Conservation (phyloP, 2,888 invertebrate genomes). For the Mylabris sibirica region DNA sequence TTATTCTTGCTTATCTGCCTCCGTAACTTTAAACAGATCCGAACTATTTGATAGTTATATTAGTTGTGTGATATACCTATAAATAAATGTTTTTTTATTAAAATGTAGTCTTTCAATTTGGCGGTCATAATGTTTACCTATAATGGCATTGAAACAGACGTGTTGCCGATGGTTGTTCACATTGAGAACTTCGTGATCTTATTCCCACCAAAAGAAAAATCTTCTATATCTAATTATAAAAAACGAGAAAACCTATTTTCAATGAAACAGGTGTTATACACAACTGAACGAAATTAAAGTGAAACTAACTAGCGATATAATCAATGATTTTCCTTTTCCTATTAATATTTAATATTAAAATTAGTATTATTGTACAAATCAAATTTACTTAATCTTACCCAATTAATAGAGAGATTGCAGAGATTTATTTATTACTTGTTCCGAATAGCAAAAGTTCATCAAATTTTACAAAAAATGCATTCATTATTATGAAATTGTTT, state of each 20-base stretch:
- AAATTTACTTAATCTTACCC: too few relatives aligned
- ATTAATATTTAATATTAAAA: neutral
- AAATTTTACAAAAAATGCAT: neutral
- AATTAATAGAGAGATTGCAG: neutral
- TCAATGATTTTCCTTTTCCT: neutral
- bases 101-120: neutral
- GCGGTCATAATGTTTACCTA: neutral
- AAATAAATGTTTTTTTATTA: neutral
- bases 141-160: neutral
- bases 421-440: neutral
- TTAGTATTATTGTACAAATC: neutral
- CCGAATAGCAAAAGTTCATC: neutral
- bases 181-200: neutral
- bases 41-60: neutral
- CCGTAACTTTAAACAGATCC: neutral
- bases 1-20: slow-evolving; percentile 9
- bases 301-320: neutral
- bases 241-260: neutral
- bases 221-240: neutral
- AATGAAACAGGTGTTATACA: neutral
- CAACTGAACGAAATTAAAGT: neutral
- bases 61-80: slow-evolving; percentile 5
- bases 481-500: neutral
- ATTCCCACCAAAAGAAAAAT: neutral
- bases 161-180: neutral